These are phyloP conservation scores for Eurystomus glaucurus DNA, from an alignment of 2,797 vertebrate genomes.

Conservation along the genomic window DNA sequence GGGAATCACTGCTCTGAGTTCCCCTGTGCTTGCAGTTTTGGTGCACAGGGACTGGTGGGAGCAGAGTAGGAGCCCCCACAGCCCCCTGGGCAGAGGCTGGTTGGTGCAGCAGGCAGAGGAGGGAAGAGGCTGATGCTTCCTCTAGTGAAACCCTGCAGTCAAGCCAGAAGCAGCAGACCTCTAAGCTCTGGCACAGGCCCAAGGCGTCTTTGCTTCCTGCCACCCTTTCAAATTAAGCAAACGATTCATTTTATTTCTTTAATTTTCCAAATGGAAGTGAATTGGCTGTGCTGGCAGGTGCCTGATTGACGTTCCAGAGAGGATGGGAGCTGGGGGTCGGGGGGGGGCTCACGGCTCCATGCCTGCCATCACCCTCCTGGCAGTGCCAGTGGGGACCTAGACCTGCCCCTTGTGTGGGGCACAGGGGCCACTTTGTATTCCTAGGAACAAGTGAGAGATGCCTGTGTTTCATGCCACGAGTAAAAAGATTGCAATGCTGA, in stretches of 20 bases:
- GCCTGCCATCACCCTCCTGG: neutral
- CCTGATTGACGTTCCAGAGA: constrained; percentile 46
- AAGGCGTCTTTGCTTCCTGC: constrained; percentile 61
- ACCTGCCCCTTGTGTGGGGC: neutral
- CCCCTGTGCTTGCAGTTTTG: neutral
- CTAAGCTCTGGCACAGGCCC: neutral
- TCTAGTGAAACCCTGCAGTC: rapidly evolving
- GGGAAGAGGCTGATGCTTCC: neutral
- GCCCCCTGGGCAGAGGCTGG: neutral
- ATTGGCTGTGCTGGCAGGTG: constrained; percentile 55
- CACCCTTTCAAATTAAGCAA: constrained; percentile 77
- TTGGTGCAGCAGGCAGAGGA: neutral
- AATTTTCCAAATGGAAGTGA: constrained; percentile 78
- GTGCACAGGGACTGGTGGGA: neutral
- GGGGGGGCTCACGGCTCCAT: rapidly evolving
- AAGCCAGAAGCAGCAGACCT: neutral
- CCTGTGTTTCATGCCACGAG: rapidly evolving
- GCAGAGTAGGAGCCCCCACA: neutral
- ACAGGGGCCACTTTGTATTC: neutral
- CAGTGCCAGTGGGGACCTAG: rapidly evolving
- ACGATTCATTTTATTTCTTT: constrained; percentile 76
- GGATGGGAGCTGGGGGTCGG: neutral
- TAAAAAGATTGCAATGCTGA: neutral
- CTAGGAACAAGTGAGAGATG: neutral
- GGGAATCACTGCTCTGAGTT: neutral